A percentile compares a stretch with the other conserved stretches of the same genome.
phyloP scores from a whole-genome alignment of 1,140 invertebrate species.

The Tetramorium alpestre region DNA sequence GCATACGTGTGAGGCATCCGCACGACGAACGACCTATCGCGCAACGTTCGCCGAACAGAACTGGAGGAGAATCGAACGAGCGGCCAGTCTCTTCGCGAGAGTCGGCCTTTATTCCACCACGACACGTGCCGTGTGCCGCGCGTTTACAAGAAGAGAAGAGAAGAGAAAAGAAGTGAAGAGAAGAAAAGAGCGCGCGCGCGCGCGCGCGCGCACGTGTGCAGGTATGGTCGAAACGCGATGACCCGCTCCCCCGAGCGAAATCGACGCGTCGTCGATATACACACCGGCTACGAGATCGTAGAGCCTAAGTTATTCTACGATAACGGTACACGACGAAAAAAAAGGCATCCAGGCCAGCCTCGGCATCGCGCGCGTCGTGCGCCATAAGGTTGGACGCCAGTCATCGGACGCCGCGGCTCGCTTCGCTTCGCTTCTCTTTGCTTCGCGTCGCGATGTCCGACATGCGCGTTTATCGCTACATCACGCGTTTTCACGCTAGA shows the following conservation, averaged over 20 bases:
- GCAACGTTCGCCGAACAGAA: constrained; percentile 32
- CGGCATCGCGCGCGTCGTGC: constrained; percentile 24
- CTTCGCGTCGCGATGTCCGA: not conserved
- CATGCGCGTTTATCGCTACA: constrained; percentile 27
- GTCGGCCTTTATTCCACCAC: constrained; percentile 34
- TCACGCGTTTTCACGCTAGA: constrained; percentile 30
- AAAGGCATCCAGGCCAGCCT: constrained; percentile 80
- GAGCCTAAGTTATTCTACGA: constrained; percentile 73
- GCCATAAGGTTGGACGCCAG: constrained; percentile 51
- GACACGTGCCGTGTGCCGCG: not conserved
- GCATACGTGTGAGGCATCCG: not conserved
- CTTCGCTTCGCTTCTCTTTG: not conserved
- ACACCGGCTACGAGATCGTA: constrained; percentile 44
- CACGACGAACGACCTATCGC: constrained; percentile 19
- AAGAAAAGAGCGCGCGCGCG: not conserved
- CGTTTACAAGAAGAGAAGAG: no score
- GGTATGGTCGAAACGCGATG: constrained; percentile 10
- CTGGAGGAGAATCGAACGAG: constrained; percentile 50
- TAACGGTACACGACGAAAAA: constrained; percentile 81
- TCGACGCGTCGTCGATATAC: constrained; percentile 36
- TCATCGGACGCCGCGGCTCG: constrained; percentile 19
- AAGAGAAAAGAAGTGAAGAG: not conserved
- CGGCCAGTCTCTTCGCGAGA: constrained; percentile 18
- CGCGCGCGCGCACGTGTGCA: not conserved
- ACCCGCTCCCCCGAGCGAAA: constrained; percentile 43